phyloP scores from a whole-genome alignment of 2,797 vertebrate genomes.

The Rhynchonycteris naso region DNA sequence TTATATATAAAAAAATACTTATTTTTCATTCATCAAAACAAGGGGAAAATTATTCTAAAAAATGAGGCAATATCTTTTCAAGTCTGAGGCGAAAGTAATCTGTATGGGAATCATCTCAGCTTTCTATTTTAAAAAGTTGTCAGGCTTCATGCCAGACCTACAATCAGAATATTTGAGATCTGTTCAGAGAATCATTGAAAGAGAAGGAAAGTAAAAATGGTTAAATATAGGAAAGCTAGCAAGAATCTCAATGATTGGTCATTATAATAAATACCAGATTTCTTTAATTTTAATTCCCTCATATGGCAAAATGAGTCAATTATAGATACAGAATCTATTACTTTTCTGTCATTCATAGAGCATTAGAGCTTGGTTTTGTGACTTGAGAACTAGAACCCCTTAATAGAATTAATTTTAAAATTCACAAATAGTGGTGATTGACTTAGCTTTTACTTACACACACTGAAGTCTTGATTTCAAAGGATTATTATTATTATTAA shows the following conservation, averaged over 20 bases:
- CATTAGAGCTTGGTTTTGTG: not conserved
- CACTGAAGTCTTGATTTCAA: not conserved
- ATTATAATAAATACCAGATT: constrained; percentile 35
- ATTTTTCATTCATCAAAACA: not conserved
- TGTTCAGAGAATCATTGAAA: not conserved
- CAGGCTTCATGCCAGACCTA: not conserved
- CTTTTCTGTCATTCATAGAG: constrained; percentile 8
- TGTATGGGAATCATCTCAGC: not conserved
- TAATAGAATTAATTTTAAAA: constrained; percentile 44
- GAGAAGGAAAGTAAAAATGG: not conserved
- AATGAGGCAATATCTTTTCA: not conserved
- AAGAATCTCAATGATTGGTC: constrained; percentile 29
- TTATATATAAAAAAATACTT: not conserved
- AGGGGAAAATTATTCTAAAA: not conserved
- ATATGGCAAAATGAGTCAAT: not conserved
- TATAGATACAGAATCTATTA: constrained; percentile 5
- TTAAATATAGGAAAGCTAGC: not conserved
- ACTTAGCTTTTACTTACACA: constrained; percentile 10
- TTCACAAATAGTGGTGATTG: not conserved
- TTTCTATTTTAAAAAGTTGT: not conserved
- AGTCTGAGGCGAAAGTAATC: not conserved
- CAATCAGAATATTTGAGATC: not conserved
- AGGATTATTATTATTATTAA: not conserved
- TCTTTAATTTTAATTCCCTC: not conserved
- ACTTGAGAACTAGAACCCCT: not conserved